Evolutionary conservation across 2,888 invertebrate genomes (phyloP).

Genomic region (Deilephila elpenor): DNA sequence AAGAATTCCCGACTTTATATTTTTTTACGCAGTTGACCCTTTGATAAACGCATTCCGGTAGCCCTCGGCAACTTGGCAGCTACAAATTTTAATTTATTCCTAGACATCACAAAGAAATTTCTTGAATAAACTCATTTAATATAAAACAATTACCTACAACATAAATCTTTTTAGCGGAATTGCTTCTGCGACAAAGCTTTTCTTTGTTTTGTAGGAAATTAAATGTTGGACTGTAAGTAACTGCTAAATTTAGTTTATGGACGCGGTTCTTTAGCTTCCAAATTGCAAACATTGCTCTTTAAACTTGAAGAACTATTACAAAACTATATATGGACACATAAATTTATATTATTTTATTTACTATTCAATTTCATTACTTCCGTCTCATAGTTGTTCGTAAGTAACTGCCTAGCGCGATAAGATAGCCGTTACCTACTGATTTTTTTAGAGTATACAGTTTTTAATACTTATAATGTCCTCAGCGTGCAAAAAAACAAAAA

Average conservation of each 20-base stretch:
- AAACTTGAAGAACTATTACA: no score
- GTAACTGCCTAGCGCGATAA: no score
- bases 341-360: no score
- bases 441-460: no score
- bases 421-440: no score
- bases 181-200: not conserved
- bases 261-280: not conserved
- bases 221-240: not conserved
- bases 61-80: constrained; percentile 53
- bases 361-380: no score
- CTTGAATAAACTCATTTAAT: constrained; percentile 27
- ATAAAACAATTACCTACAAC: constrained; percentile 38
- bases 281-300: not conserved
- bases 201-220: not conserved
- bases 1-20: constrained; percentile 42
- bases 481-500: no score
- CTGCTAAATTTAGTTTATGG: not conserved
- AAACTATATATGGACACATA: no score
- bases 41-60: constrained; percentile 43
- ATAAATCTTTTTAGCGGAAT: constrained; percentile 33
- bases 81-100: constrained; percentile 68
- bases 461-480: no score
- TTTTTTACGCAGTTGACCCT: constrained; percentile 62
- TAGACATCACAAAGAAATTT: constrained; percentile 30
- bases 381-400: no score